Evolutionary conservation across 2,113 vertebrate species (phyloP).

Genomic region (Xenopus borealis): DNA sequence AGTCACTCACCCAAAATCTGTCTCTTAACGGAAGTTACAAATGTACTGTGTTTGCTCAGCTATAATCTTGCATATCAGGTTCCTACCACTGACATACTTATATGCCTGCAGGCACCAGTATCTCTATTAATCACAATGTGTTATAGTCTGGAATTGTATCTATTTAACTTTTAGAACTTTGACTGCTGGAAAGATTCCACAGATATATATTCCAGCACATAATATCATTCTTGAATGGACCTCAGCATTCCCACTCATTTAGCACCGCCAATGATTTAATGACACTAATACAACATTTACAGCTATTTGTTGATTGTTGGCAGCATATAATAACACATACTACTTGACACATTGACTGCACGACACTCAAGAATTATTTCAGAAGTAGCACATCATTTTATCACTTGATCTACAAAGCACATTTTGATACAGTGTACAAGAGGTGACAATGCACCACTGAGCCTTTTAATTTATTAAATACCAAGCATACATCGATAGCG

Average conservation of each 20-base stretch:
- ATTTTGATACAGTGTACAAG: constrained; percentile 60
- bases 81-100: no score
- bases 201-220: constrained; percentile 38
- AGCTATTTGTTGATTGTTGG: constrained; percentile 57
- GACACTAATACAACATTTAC: constrained; percentile 50
- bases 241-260: constrained; percentile 53
- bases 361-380: constrained; percentile 51
- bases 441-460: constrained; percentile 55
- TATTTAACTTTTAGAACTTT: no score
- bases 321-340: constrained; percentile 42
- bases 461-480: constrained; percentile 72
- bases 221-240: constrained; percentile 45
- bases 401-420: constrained; percentile 64
- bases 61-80: no score
- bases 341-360: constrained; percentile 55
- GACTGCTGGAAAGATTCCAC: constrained; percentile 41
- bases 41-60: no score
- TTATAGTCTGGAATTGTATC: no score
- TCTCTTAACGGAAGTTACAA: no score
- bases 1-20: no score
- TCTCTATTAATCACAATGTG: no score
- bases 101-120: no score
- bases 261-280: constrained; percentile 52
- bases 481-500: constrained; percentile 58
- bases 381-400: constrained; percentile 54